A percentile compares a stretch with the other conserved stretches of the same genome.
Evolutionary conservation across 2,113 vertebrate genomes (phyloP).

Genomic region (Sinocyclocheilus rhinocerous): DNA sequence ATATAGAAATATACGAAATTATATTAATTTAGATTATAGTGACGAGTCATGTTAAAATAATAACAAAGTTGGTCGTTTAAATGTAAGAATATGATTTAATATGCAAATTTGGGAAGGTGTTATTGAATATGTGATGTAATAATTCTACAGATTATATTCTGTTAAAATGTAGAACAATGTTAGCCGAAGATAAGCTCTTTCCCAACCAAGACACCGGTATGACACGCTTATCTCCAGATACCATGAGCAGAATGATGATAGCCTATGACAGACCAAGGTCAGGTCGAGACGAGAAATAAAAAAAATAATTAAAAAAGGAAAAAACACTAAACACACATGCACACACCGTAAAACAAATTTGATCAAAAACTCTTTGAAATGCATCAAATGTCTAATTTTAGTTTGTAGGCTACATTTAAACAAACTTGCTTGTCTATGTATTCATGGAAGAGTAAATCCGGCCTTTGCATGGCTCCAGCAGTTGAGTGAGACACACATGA

Average conservation of each 20-base stretch:
- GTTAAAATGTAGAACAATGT: constrained; percentile 53
- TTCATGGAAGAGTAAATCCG: background rate
- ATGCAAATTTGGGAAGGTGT: constrained; percentile 12
- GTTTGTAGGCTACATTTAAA: background rate
- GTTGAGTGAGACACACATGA: background rate
- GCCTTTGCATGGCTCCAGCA: background rate
- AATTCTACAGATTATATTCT: constrained; percentile 47
- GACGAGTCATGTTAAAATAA: background rate
- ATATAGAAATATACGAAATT: background rate
- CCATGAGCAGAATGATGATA: constrained; percentile 50
- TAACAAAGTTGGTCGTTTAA: background rate
- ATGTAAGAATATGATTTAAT: background rate
- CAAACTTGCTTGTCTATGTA: background rate
- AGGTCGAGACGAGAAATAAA: constrained; percentile 1
- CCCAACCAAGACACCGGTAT: constrained; percentile 44
- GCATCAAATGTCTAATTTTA: background rate
- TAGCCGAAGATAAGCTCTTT: constrained; percentile 49
- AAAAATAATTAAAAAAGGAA: no score
- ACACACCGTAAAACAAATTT: background rate
- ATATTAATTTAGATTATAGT: no score
- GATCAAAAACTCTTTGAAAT: background rate
- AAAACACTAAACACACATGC: background rate
- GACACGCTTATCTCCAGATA: constrained; percentile 45
- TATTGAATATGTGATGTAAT: constrained; percentile 36
- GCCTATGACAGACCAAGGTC: constrained; percentile 56